phyloP scores from a whole-genome alignment of 1,140 invertebrate species.

The Aporrectodea caliginosa region DNA sequence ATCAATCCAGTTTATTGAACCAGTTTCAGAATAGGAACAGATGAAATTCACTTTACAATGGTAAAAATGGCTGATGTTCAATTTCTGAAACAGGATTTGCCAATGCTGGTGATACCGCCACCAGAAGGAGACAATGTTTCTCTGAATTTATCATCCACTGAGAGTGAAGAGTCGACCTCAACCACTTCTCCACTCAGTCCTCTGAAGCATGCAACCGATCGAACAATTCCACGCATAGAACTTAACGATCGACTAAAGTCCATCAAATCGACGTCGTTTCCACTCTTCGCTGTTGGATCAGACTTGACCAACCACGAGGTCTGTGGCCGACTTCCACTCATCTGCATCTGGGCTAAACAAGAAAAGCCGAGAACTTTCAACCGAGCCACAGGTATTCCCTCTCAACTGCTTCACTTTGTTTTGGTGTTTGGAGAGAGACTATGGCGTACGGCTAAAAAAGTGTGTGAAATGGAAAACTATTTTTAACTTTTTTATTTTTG shows the following conservation, averaged over 20 bases:
- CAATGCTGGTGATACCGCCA: conserved; percentile 38
- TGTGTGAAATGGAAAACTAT: too few relatives aligned
- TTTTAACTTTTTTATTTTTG: too few relatives aligned
- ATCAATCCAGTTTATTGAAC: too few relatives aligned
- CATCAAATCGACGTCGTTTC: conserved; percentile 36
- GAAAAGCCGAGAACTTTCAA: conserved; percentile 40
- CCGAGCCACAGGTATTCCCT: conserved; percentile 41
- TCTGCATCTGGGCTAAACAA: conserved; percentile 45
- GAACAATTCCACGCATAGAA: conserved; percentile 7
- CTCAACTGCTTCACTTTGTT: too few relatives aligned
- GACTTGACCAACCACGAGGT: conserved; percentile 40
- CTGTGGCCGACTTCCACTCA: conserved; percentile 43
- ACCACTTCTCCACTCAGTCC: too few relatives aligned
- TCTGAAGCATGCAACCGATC: background rate
- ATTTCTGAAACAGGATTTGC: conserved; percentile 39
- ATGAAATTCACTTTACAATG: too few relatives aligned
- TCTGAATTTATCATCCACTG: background rate
- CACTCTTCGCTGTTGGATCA: conserved; percentile 43
- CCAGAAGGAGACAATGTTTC: conserved; percentile 44
- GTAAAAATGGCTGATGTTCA: too few relatives aligned
- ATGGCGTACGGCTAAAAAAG: too few relatives aligned
- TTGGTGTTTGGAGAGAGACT: too few relatives aligned
- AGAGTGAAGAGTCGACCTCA: background rate
- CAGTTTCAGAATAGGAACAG: too few relatives aligned
- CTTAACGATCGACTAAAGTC: conserved; percentile 3